Evolutionary conservation across 2,797 vertebrate species (phyloP).

Genomic region (Eremophila alpestris): DNA sequence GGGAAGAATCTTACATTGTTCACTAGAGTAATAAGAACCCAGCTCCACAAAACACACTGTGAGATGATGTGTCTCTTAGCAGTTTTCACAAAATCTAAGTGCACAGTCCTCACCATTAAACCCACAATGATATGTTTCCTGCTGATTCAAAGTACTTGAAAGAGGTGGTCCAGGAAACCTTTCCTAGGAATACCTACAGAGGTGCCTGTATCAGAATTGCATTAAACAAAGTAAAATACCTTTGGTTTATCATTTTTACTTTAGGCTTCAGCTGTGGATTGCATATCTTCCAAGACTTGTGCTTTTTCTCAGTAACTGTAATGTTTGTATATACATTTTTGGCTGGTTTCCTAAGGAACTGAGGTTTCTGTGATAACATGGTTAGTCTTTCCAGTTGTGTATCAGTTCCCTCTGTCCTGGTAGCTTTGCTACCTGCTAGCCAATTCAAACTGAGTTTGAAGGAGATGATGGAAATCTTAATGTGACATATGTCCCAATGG

Average conservation of each 20-base stretch:
- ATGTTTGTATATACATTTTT: neutral
- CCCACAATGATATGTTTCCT: neutral
- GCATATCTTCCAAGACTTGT: neutral
- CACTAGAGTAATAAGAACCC: neutral
- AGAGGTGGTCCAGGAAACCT: neutral
- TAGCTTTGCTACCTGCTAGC: neutral
- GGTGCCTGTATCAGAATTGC: neutral
- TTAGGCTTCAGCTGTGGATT: neutral
- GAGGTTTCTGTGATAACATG: neutral
- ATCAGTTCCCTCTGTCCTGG: neutral
- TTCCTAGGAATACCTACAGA: neutral
- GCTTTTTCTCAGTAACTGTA: neutral
- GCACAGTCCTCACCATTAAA: neutral
- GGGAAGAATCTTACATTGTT: conserved; percentile 24
- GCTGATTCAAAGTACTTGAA: neutral
- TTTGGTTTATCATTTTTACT: neutral
- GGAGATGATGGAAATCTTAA: neutral
- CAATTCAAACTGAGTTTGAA: neutral
- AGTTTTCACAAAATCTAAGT: neutral
- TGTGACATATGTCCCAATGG: fast-evolving
- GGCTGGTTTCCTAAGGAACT: neutral
- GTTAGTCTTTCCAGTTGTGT: neutral
- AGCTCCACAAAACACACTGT: neutral
- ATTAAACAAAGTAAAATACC: neutral
- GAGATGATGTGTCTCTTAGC: neutral